Base-by-base conservation (phyloP, 1,140 invertebrate genomes). In the Solenopsis invicta region DNA sequence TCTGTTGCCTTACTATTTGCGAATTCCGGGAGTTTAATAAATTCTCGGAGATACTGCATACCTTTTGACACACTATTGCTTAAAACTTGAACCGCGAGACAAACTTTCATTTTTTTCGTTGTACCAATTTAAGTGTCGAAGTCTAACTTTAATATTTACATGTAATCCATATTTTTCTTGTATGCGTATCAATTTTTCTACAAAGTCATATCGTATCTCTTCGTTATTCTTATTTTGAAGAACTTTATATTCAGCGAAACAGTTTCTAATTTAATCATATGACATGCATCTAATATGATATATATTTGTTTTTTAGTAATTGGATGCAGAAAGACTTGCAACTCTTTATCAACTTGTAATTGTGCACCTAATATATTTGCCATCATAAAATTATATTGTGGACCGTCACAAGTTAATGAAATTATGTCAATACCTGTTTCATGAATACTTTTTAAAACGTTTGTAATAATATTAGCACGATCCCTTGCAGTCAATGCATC, bases 401-500 rank as follows among this genome's bases (percentile, higher is more conserved):
- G 93, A 78, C 91, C 85, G 37, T 41, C 37, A 41, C 2, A 41
- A 41, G 37, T 41, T 41, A 41, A 41, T 41, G 37, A 41, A 41
- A 41, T 41, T 41, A 41, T 41, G 37, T 41, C 37, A 41, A 3
- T 41, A 41, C 37, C 37, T 41, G 37, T 41, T 41, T 41, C 37
- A 41, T 41, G 37, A 5, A 41, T 41, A 41, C 37, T 90, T 94
- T 91, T 89, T 91, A 94, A 87, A 34, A 16, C 24, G 50, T 89
- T 80, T 92, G 93, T 67, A 72, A 69, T 72, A 80, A 89, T 72
- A 77, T 66, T 34, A 72, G 77, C 61, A 66, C 88, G n/a, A 21
- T 86, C 85, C 6, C 21, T 93, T 93, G 48, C 92, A 84, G 85
- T 94, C 92, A 18, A 93, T 89, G 85, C 71, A 89, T 24, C 92